phyloP scores from a whole-genome alignment of 2,888 invertebrate genomes.

The Rhagonycha fulva region DNA sequence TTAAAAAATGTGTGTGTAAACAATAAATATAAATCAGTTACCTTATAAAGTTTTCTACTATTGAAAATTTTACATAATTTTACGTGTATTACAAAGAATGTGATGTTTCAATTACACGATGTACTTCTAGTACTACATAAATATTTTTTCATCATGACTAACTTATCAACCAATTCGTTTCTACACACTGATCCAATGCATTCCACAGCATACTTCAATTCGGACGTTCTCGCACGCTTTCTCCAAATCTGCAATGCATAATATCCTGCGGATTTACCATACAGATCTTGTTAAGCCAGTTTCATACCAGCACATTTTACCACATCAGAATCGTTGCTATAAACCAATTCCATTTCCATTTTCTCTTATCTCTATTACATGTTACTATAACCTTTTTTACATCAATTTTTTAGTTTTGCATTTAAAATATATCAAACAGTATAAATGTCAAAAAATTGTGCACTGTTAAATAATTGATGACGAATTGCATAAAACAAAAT shows the following conservation, averaged over 20 bases:
- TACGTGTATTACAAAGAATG: background rate
- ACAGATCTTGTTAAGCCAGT: background rate
- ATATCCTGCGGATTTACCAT: background rate
- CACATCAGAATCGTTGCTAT: background rate
- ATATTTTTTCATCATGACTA: too few relatives aligned
- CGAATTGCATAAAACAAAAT: background rate
- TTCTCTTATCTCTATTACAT: background rate
- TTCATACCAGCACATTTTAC: background rate
- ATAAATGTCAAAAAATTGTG: background rate
- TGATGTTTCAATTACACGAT: background rate
- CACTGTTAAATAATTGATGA: background rate
- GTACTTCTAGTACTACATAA: background rate
- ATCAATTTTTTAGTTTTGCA: too few relatives aligned
- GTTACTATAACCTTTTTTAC: background rate
- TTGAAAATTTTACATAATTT: too few relatives aligned
- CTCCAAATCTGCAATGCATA: background rate
- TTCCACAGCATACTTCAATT: background rate
- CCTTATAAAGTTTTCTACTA: background rate
- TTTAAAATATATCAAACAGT: background rate
- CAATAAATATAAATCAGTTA: background rate
- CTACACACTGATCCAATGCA: background rate
- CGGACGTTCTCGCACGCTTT: background rate
- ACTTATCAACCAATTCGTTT: too few relatives aligned
- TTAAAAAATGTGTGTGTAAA: background rate
- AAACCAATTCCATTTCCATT: background rate